Evolutionary conservation across 2,888 invertebrate genomes (phyloP).

Genomic region (Punctoribates punctum): DNA sequence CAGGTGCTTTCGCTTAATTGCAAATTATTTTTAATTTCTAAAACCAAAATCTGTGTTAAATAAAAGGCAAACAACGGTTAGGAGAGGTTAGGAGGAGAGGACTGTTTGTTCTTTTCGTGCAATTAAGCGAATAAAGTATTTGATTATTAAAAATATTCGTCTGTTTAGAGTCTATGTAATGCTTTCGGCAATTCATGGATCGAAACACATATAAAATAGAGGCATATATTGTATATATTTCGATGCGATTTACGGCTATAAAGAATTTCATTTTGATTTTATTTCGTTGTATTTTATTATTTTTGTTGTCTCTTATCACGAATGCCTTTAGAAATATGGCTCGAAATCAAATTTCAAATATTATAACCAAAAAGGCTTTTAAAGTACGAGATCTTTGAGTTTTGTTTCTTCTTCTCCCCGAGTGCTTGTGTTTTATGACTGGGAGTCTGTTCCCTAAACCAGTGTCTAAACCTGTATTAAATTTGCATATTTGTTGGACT

Average conservation of each 20-base stretch:
- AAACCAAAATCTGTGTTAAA: constrained; percentile 10
- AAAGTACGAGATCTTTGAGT: neutral
- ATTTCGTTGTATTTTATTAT: too few relatives aligned
- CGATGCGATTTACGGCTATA: neutral
- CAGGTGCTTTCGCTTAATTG: constrained; percentile 30
- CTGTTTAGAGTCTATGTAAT: neutral
- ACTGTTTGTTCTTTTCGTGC: constrained; percentile 26
- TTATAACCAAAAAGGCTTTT: too few relatives aligned
- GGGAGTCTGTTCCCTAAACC: neutral
- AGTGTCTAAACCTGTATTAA: neutral
- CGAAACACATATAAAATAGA: constrained; percentile 3
- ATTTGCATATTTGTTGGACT: neutral
- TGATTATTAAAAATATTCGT: neutral
- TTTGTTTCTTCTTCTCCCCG: neutral
- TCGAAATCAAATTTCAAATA: too few relatives aligned
- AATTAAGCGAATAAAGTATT: neutral
- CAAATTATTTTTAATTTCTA: constrained; percentile 22
- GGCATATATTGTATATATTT: neutral
- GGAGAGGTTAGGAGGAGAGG: neutral
- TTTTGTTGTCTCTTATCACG: too few relatives aligned
- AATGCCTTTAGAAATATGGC: too few relatives aligned
- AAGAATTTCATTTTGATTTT: too few relatives aligned
- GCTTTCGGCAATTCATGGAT: constrained; percentile 33
- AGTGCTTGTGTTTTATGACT: too few relatives aligned
- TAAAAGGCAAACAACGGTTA: neutral